A percentile compares a stretch with the other conserved stretches of the same genome.
Conservation (phyloP, 2,113 vertebrate genomes). For the Grantiella picta region DNA sequence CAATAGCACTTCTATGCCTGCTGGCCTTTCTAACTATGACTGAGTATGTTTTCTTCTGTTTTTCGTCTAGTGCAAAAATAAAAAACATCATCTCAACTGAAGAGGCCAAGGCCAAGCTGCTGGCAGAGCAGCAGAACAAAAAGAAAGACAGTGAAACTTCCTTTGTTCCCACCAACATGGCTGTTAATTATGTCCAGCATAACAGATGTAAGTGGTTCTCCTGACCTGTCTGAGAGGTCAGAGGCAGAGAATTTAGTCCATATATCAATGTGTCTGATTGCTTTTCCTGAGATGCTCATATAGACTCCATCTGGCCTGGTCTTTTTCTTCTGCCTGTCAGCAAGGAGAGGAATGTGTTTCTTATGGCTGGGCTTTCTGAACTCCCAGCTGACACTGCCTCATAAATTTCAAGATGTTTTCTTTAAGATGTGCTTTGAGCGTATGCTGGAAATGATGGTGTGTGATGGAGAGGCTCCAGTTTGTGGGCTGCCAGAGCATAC, state of each 20-base stretch:
- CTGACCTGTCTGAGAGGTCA: background rate
- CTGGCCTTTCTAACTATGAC: background rate
- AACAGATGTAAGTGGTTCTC: conserved; percentile 84
- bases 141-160: conserved; percentile 95
- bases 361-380: background rate
- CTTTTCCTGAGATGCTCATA: background rate
- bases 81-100: conserved; percentile 97
- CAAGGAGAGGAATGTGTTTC: background rate
- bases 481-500: background rate
- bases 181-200: conserved; percentile 97
- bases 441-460: background rate
- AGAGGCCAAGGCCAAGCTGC: conserved; percentile 92
- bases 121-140: conserved; percentile 95
- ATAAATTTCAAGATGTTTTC: background rate
- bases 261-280: background rate
- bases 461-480: background rate
- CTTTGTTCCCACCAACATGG: conserved; percentile 97
- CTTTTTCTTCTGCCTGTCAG: background rate
- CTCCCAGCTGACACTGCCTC: background rate
- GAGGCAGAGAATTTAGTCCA: background rate
- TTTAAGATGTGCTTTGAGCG: background rate
- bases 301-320: background rate
- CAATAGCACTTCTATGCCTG: background rate
- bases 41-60: background rate
- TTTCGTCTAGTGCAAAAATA: conserved; percentile 86